These are phyloP conservation scores for Conus ventricosus DNA, from an alignment of 1,140 invertebrate genomes.

Conservation along the genomic window DNA sequence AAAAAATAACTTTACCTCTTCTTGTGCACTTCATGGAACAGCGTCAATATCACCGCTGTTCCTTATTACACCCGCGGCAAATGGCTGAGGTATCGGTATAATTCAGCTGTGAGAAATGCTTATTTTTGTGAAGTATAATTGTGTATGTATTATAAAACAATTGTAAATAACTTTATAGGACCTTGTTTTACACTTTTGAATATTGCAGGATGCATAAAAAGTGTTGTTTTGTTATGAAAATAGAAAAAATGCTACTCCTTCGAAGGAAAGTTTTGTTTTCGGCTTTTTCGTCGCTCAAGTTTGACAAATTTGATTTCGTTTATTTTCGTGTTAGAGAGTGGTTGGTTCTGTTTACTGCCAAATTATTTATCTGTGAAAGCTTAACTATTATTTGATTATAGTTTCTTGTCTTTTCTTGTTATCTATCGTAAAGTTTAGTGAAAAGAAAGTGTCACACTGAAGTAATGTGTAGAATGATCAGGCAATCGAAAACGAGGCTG, in stretches of 20 bases:
- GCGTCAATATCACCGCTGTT: slow-evolving; percentile 2
- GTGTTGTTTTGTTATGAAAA: neutral
- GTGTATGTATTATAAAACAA: neutral
- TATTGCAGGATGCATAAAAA: neutral
- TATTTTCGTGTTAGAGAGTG: neutral
- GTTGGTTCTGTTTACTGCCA: neutral
- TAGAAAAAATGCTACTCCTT: neutral
- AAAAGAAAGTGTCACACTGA: neutral
- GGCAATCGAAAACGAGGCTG: neutral
- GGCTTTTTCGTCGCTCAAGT: neutral
- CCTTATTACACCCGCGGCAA: neutral
- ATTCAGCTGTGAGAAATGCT: slow-evolving; percentile 12
- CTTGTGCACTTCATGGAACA: neutral
- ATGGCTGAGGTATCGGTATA: neutral
- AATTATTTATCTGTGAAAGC: neutral
- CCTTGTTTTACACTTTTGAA: slow-evolving; percentile 38
- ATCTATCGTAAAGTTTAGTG: neutral
- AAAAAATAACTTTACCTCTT: neutral
- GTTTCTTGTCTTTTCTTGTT: neutral
- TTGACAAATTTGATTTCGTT: slow-evolving; percentile 11
- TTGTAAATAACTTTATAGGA: neutral
- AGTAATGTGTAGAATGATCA: neutral
- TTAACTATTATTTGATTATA: neutral
- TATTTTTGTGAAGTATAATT: slow-evolving; percentile 5
- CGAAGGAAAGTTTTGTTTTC: neutral